These are phyloP conservation scores for Drosophila kikkawai DNA, from an alignment of 1,140 invertebrate species.

Conservation along the genomic window DNA sequence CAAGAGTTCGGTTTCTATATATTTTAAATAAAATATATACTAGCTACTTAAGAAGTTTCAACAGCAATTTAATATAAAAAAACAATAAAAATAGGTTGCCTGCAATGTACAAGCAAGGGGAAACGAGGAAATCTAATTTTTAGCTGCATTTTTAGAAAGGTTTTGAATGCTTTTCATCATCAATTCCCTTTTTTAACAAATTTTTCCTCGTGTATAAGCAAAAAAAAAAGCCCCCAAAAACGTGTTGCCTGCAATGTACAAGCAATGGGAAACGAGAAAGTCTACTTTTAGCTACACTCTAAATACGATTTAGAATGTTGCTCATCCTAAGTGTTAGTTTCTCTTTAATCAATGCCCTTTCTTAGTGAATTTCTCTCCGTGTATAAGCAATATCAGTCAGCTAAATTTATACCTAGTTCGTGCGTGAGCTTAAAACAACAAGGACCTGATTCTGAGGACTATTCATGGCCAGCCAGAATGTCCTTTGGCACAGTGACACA, in stretches of 20 bases:
- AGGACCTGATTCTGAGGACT: constrained; percentile 3
- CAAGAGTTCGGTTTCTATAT: neutral
- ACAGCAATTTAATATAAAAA: neutral
- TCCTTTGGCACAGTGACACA: constrained; percentile 64
- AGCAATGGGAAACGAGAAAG: neutral
- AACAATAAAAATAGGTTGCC: neutral
- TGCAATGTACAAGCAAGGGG: neutral
- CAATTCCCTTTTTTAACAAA: neutral
- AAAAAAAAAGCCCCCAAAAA: neutral
- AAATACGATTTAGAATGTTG: neutral
- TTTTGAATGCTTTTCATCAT: neutral
- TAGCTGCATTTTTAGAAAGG: neutral
- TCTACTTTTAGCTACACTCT: neutral
- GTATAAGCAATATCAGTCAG: neutral
- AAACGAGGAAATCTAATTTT: no score
- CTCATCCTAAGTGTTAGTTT: neutral
- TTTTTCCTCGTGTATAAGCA: neutral
- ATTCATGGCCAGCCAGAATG: constrained; percentile 34
- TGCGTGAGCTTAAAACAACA: constrained; percentile 22
- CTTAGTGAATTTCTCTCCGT: neutral
- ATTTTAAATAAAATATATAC: neutral
- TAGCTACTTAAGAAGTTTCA: neutral
- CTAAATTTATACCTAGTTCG: constrained; percentile 42
- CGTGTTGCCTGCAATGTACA: neutral
- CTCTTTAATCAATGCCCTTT: neutral